phyloP scores from a whole-genome alignment of 2,888 invertebrate genomes.

The Nasonia oneida region DNA sequence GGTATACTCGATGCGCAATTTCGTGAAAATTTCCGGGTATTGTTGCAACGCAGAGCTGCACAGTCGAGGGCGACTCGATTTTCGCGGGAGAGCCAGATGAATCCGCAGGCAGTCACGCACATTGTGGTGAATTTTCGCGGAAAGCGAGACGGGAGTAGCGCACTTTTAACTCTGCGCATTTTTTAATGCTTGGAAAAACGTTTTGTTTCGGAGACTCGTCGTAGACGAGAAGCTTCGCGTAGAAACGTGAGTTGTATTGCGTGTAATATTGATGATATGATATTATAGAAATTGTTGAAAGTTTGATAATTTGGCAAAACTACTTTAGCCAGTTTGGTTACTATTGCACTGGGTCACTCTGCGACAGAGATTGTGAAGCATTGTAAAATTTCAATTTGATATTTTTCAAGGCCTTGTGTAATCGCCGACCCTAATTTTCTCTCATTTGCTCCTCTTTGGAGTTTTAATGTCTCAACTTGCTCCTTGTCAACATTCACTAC shows the following conservation, averaged over 20 bases:
- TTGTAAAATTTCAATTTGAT: conserved; percentile 37
- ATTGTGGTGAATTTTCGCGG: background rate
- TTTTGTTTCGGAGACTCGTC: background rate
- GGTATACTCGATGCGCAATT: too few species aligned
- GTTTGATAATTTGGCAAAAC: too few species aligned
- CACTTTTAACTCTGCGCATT: background rate
- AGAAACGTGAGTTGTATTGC: background rate
- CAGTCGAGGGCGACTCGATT: too few species aligned
- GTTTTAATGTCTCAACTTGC: conserved; percentile 54
- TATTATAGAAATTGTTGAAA: too few species aligned
- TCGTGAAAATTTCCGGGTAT: too few species aligned
- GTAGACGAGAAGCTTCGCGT: background rate
- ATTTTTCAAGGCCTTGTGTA: conserved; percentile 29
- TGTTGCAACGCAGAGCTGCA: too few species aligned
- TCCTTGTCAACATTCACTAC: background rate
- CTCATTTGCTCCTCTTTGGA: conserved; percentile 43
- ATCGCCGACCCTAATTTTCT: conserved; percentile 37
- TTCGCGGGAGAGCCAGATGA: background rate
- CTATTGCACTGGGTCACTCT: background rate
- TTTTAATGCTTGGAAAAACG: conserved; percentile 2
- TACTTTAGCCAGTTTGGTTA: background rate
- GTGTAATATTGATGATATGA: too few species aligned
- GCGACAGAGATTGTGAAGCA: background rate
- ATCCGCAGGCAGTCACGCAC: background rate
- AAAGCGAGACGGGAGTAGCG: background rate